These are phyloP conservation scores for Actinemys pallida DNA, from an alignment of 2,113 vertebrate species.

Conservation along the genomic window DNA sequence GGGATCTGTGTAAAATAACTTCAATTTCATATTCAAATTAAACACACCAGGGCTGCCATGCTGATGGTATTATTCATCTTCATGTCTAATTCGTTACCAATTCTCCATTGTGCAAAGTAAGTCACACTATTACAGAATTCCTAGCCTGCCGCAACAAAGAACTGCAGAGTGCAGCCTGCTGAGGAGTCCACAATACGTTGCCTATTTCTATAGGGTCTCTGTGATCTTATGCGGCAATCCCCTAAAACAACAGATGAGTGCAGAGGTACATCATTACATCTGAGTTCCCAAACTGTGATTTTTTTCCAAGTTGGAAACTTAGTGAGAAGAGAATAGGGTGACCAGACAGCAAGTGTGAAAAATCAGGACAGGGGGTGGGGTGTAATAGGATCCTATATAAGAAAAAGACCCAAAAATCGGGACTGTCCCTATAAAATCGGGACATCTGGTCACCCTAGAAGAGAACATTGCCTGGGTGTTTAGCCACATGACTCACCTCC, in stretches of 20 bases:
- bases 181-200: background rate
- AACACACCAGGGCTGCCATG: background rate
- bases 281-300: background rate
- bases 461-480: background rate
- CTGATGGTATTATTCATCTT: background rate
- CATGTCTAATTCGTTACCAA: background rate
- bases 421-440: too few relatives aligned
- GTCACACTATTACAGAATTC: background rate
- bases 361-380: too few relatives aligned
- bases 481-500: background rate
- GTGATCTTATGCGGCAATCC: background rate
- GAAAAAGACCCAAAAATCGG: too few relatives aligned
- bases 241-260: background rate
- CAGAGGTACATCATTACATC: background rate
- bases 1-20: background rate
- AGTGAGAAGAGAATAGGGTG: background rate
- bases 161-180: background rate
- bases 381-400: too few relatives aligned
- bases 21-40: background rate
- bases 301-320: background rate
- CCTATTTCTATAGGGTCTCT: background rate
- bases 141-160: background rate
- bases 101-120: background rate
- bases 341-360: too few relatives aligned
- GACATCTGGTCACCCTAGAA: background rate